Evolutionary conservation across 1,140 invertebrate species (phyloP), one percentile per base, ranked within the genome.

Genomic region (Orchesella cincta): DNA sequence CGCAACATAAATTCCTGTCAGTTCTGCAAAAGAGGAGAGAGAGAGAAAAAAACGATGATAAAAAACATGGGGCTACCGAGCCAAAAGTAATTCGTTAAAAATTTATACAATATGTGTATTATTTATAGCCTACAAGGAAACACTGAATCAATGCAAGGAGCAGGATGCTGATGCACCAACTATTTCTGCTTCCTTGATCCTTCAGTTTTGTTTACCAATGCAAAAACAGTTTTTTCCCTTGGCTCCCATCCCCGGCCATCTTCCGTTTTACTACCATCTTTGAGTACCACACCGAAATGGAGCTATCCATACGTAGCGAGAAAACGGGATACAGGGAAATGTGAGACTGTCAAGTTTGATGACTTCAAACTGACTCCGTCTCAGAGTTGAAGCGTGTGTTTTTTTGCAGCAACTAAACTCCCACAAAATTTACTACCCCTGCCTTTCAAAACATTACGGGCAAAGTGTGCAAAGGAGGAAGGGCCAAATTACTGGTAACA

Each of bases 1-100:
- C 62, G 62, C 62, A 67, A 67, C 62, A 67, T 67, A 67, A 67
- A 67, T 67, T 67, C 33, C 62, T 67, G 62, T 67, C 62, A 67
- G 14, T 31, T 67, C 62, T 29, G 28, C 26, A 67, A 67, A 67
- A 67, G 31, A 31, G 8, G 31, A 67, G 26, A 67, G 33, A 67
- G 29, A 31, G 12, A 31, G 12, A 57, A 31, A 8, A 46, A 46
- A 46, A 46, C 39, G 39, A 46, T 46, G 39, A 46, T 46, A 46
- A 20, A 20, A 20, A 46, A 46, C 8, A 46, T 46, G 39, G 39
- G 20, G 39, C 39, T 12, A 67, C 5, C 8, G 31, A 57, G 52
- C 3, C 8, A 57, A 67, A 67, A 29, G 62, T 31, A 33, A 29
- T 67, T 67, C 28, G 31, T 67, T 67, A 67, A 67, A 67, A 67